Evolutionary conservation across 2,113 vertebrate genomes (phyloP).

Genomic region (Periophthalmus modestus): DNA sequence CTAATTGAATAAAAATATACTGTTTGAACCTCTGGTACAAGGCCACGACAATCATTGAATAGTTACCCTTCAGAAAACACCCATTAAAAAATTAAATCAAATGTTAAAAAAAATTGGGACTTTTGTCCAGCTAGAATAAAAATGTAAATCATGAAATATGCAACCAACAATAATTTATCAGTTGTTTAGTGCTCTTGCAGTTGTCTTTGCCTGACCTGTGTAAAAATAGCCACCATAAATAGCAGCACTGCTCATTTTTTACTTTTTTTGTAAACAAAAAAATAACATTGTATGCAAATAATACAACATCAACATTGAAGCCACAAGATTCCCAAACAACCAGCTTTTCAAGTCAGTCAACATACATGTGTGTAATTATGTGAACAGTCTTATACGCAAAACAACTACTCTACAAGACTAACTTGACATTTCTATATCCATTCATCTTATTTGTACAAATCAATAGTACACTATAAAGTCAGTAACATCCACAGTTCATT

Average conservation of each 20-base stretch:
- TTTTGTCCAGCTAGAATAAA: not conserved
- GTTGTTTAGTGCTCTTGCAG: not conserved
- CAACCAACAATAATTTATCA: not conserved
- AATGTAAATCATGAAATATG: not conserved
- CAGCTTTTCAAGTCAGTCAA: not conserved
- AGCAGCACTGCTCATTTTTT: not conserved
- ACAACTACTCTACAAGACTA: not conserved
- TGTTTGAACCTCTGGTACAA: not conserved
- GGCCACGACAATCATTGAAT: not conserved
- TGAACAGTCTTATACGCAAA: not conserved
- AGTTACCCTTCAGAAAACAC: too few relatives aligned
- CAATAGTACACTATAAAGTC: slow-evolving; percentile 4
- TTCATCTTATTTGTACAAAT: not conserved
- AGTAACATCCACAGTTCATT: slow-evolving; percentile 29
- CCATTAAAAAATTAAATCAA: too few relatives aligned
- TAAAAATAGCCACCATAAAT: not conserved
- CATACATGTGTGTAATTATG: not conserved
- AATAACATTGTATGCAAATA: not conserved
- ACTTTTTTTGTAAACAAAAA: not conserved
- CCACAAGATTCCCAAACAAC: slow-evolving; percentile 19
- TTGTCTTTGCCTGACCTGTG: not conserved
- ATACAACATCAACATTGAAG: not conserved
- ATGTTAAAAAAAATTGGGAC: too few relatives aligned
- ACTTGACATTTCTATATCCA: not conserved
- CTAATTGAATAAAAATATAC: not conserved